Evolutionary conservation across 1,140 invertebrate species (phyloP), one percentile per base, ranked within the genome.

Genomic region (Semibalanus balanoides): DNA sequence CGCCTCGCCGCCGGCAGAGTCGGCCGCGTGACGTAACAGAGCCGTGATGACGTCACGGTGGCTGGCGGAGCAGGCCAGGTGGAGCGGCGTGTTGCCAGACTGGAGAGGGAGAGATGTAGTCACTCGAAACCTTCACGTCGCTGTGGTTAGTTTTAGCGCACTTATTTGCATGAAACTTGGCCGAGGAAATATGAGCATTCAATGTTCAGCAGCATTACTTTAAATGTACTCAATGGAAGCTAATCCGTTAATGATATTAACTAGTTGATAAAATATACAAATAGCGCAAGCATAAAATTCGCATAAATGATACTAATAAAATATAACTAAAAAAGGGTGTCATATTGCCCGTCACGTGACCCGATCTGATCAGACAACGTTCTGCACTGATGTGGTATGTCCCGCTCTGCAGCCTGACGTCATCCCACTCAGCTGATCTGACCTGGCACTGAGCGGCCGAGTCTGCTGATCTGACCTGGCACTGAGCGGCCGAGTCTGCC

Each of bases 61-160:
- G 79, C 95, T 96, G 77, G 91, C 89, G 40, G 84, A 85, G 79
- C 93, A 93, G 1, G 95, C 94, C 81, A 96, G 88, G 83, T 98
- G 96, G 28, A 99, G 85, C 0, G 95, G 92, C 0, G 95, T 97
- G 85, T 98, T 95, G n/a, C 96, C 96, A 1, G 51, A 1, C 51
- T 64, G 51, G 51, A 64, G 22, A 64, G 1, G 51, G 5, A 5
- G 35, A 40, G 35, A 5, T 40, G 35, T 7, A 7, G 35, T 5
- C 35, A 40, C 17, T 17, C 17, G 35, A 40, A 40, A 17, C 17
- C 35, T 7, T 5, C 35, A 40, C 35, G 17, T 17, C 35, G 35
- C 35, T 40, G 35, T 40, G 17, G 35, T 64, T n/a, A n/a, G 22
- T 64, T 25, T 11, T 7, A 64, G 7, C 5, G 5, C 35, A 17